Conservation (phyloP, 2,888 invertebrate species). For the Arge pagana region DNA sequence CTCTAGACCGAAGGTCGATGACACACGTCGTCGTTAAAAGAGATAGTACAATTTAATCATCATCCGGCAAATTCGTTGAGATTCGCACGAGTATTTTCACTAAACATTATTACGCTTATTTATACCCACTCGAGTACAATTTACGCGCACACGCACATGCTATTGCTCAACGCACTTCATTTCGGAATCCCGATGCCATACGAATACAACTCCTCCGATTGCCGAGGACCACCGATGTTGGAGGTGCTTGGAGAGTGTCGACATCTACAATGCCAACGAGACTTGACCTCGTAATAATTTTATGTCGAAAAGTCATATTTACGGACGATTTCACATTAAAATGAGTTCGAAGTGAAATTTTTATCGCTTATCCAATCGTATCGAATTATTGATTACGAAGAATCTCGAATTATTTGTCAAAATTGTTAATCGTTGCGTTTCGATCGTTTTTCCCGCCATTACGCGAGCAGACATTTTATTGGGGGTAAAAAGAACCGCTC, state of each 20-base stretch:
- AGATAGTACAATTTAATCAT: no score
- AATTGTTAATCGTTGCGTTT: conserved; percentile 19
- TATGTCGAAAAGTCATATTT: conserved; percentile 5
- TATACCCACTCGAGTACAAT: conserved; percentile 6
- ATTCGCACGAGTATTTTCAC: conserved; percentile 16
- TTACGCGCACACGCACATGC: conserved; percentile 7
- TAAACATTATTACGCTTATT: conserved; percentile 18
- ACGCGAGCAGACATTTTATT: conserved; percentile 37
- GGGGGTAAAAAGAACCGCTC: conserved; percentile 62
- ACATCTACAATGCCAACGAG: conserved; percentile 35
- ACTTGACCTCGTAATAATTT: conserved; percentile 38
- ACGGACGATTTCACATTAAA: background rate
- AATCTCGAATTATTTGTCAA: background rate
- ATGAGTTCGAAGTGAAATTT: background rate
- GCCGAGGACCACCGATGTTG: conserved; percentile 7
- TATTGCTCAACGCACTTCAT: conserved; percentile 4
- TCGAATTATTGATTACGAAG: background rate
- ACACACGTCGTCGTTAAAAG: no score
- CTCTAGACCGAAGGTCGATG: no score
- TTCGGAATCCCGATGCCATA: conserved; percentile 15
- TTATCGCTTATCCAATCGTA: background rate
- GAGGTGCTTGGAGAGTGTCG: conserved; percentile 32
- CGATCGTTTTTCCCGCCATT: conserved; percentile 49
- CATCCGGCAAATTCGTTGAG: no score
- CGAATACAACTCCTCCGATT: conserved; percentile 10